Evolutionary conservation across 2,113 vertebrate species (phyloP).

Genomic region (Chitala chitala): DNA sequence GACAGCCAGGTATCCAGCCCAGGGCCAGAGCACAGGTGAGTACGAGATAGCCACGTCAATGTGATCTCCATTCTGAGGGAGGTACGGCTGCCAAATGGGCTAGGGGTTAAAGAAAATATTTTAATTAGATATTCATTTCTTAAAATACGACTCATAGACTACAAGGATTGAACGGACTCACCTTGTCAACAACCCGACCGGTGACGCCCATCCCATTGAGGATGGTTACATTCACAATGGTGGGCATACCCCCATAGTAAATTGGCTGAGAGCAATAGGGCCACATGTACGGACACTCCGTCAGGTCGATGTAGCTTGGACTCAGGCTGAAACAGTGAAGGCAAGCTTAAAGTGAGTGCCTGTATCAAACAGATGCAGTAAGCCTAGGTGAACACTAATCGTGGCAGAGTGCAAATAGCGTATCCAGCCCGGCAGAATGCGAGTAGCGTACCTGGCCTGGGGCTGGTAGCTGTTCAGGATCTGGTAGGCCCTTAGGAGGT

Average conservation of each 20-base stretch:
- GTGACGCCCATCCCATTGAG: constrained; percentile 98
- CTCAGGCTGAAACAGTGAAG: constrained; percentile 68
- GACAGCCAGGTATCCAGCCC: constrained; percentile 94
- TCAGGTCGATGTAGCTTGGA: constrained; percentile 95
- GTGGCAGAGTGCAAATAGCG: not conserved
- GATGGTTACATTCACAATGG: constrained; percentile 93
- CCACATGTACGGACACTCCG: constrained; percentile 98
- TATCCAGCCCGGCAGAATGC: not conserved
- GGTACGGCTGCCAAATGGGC: constrained; percentile 97
- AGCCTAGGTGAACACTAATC: too few species aligned
- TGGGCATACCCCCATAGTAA: constrained; percentile 97
- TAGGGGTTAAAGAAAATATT: constrained; percentile 45
- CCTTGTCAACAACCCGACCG: constrained; percentile 91
- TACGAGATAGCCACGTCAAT: constrained; percentile 93
- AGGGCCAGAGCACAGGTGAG: constrained; percentile 89
- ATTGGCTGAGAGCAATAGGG: constrained; percentile 98
- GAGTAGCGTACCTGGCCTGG: constrained; percentile 80
- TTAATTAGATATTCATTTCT: too few species aligned
- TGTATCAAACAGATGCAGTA: not conserved
- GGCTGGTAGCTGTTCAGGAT: constrained; percentile 95
- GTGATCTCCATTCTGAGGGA: constrained; percentile 93
- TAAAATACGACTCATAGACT: too few species aligned
- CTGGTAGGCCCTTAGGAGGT: constrained; percentile 92
- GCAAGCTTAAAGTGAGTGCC: not conserved
- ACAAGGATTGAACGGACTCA: too few species aligned